These are phyloP conservation scores for Celastrina argiolus DNA, from an alignment of 2,888 invertebrate genomes.

Conservation along the genomic window DNA sequence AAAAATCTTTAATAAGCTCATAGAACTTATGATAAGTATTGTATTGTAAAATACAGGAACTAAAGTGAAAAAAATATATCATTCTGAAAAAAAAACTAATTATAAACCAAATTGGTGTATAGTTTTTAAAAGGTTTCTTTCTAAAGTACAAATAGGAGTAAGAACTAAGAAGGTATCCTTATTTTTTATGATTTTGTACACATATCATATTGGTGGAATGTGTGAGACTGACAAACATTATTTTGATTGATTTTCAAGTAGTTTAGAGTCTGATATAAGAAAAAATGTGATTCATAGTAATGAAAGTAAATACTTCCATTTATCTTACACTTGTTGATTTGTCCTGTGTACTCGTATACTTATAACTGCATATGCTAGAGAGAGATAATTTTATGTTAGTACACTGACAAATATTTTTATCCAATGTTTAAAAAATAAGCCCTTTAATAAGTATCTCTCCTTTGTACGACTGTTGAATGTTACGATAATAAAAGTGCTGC, in stretches of 20 bases:
- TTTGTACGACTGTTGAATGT: not conserved
- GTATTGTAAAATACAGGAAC: not conserved
- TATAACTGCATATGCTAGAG: not conserved
- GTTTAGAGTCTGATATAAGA: not conserved
- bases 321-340: not conserved
- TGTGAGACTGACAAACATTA: not conserved
- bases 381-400: not conserved
- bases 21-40: not conserved
- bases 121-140: not conserved
- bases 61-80: not conserved
- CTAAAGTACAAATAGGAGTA: no score
- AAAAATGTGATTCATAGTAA: not conserved
- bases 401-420: not conserved
- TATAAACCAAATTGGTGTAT: not conserved
- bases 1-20: constrained; percentile 44
- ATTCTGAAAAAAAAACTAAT: not conserved
- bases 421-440: not conserved
- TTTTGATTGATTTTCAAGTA: not conserved
- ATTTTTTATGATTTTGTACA: not conserved
- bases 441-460: no score
- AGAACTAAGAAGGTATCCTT: no score
- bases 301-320: not conserved
- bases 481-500: not conserved
- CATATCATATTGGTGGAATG: not conserved
- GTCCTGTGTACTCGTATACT: not conserved